Conservation (phyloP, 2,888 invertebrate genomes). For the Eupithecia dodoneata region DNA sequence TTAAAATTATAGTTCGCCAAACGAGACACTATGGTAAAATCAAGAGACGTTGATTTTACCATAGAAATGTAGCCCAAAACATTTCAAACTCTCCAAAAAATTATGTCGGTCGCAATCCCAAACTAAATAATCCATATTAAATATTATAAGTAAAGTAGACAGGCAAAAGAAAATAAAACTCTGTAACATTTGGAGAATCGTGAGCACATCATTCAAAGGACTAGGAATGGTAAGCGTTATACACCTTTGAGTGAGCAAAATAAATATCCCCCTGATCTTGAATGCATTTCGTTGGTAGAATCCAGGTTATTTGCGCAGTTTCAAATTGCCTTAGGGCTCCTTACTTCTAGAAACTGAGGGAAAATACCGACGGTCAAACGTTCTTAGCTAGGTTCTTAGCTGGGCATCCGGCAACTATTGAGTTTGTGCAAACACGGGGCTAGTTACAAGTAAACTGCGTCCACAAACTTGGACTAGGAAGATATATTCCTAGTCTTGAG, state of each 20-base stretch:
- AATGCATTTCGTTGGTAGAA: conserved; percentile 40
- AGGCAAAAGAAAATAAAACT: conserved; percentile 57
- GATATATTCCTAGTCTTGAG: background rate
- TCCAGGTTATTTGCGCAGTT: conserved; percentile 29
- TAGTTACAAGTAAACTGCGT: background rate
- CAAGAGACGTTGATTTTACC: no score
- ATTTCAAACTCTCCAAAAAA: no score
- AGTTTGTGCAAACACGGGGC: background rate
- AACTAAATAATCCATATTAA: background rate
- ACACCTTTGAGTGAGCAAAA: conserved; percentile 74
- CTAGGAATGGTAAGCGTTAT: conserved; percentile 75
- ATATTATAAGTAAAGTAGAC: background rate
- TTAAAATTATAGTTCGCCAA: no score
- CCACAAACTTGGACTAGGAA: background rate
- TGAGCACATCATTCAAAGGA: conserved; percentile 80
- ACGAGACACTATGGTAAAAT: no score
- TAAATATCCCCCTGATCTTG: conserved; percentile 66
- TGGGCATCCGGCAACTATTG: background rate
- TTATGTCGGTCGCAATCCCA: no score
- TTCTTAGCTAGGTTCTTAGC: background rate
- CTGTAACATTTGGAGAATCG: conserved; percentile 77
- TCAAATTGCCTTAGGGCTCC: conserved; percentile 27
- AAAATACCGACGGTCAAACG: conserved; percentile 13
- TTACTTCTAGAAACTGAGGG: conserved; percentile 13
- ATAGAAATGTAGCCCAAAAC: no score